Percentiles rank a stretch among this genome's conserved stretches.
phyloP scores from a whole-genome alignment of 2,113 vertebrate genomes.

The Crotophaga sulcirostris region DNA sequence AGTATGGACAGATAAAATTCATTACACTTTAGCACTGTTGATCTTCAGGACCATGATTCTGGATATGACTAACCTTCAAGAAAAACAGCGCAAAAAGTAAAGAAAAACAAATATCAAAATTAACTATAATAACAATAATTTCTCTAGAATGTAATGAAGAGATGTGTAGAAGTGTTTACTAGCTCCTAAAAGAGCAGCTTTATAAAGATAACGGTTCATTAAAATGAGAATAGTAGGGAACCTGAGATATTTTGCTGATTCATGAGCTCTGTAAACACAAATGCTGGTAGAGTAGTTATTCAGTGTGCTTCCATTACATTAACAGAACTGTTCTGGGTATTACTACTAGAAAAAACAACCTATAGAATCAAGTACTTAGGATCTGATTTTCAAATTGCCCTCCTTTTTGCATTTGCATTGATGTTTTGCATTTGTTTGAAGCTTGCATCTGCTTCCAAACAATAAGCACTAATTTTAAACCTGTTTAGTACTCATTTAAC shows the following conservation, averaged over 20 bases:
- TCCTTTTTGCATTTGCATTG: slow-evolving; percentile 74
- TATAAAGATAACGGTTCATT: slow-evolving; percentile 7
- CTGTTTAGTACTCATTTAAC: slow-evolving; percentile 81
- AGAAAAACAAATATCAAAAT: neutral
- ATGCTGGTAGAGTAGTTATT: slow-evolving; percentile 15
- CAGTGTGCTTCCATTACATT: slow-evolving; percentile 1
- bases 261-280: slow-evolving; percentile 36
- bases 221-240: slow-evolving; percentile 23
- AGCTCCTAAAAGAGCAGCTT: neutral
- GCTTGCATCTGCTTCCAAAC: slow-evolving; percentile 79
- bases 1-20: neutral
- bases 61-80: neutral
- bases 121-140: neutral
- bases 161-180: neutral
- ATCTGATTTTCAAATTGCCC: slow-evolving; percentile 69
- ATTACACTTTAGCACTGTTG: neutral
- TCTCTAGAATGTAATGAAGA: neutral
- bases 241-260: slow-evolving; percentile 28
- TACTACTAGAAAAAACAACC: slow-evolving; percentile 54
- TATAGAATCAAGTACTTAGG: slow-evolving; percentile 65
- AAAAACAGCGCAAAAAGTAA: neutral
- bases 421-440: slow-evolving; percentile 82
- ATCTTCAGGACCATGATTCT: neutral
- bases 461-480: slow-evolving; percentile 83
- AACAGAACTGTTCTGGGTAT: slow-evolving; percentile 45